These are phyloP conservation scores for Horisme vitalbata DNA, from an alignment of 2,888 invertebrate species.

Conservation along the genomic window DNA sequence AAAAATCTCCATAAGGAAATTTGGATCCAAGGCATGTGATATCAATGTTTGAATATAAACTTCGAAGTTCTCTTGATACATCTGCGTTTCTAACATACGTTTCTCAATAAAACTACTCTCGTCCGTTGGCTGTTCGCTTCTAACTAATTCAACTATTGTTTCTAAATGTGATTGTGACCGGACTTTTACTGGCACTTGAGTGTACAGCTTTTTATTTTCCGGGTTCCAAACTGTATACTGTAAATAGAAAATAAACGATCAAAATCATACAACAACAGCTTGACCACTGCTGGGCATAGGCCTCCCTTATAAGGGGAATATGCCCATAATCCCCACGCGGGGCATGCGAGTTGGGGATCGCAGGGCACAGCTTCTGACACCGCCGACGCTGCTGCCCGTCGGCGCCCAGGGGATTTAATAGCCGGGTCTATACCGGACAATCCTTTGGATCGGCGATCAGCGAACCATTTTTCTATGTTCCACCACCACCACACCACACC, in stretches of 20 bases:
- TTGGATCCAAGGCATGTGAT: slow-evolving; percentile 94
- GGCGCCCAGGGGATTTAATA: no score
- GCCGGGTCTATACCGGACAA: no score
- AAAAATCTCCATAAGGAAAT: slow-evolving; percentile 94
- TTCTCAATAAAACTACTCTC: slow-evolving; percentile 88
- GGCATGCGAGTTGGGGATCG: no score
- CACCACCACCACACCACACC: no score
- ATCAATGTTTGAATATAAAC: slow-evolving; percentile 95
- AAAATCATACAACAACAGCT: no score
- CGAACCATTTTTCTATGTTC: no score
- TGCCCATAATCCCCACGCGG: no score
- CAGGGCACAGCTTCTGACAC: no score
- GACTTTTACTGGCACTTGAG: slow-evolving; percentile 90
- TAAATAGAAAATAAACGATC: slow-evolving; percentile 37
- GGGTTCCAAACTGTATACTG: slow-evolving; percentile 94
- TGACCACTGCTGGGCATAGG: no score
- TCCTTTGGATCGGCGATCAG: no score
- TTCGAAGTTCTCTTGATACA: slow-evolving; percentile 94
- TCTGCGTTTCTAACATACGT: slow-evolving; percentile 88
- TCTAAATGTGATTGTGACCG: slow-evolving; percentile 89
- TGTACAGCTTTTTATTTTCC: slow-evolving; percentile 90
- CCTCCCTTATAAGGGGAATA: no score
- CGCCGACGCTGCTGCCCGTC: no score
- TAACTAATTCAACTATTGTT: slow-evolving; percentile 90
- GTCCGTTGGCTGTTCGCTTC: slow-evolving; percentile 87